Evolutionary conservation across 2,797 vertebrate genomes (phyloP).

Genomic region (Onychomys leucogaster): DNA sequence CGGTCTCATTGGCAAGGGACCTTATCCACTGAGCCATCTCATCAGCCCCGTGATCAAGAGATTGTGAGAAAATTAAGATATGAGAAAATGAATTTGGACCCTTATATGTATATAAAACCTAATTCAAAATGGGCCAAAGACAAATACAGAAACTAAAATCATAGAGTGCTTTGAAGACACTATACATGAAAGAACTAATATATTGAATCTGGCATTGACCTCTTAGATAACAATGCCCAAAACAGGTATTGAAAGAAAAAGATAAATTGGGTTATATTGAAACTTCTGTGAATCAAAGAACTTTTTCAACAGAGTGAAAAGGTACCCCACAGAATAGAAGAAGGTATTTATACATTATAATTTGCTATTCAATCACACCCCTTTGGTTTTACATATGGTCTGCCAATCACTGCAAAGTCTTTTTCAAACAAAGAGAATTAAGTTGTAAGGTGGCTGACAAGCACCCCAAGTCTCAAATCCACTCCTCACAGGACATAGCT

Average conservation of each 20-base stretch:
- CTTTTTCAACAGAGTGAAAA: not conserved
- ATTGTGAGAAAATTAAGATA: slow-evolving; percentile 1
- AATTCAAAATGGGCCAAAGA: not conserved
- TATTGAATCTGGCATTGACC: not conserved
- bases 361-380: not conserved
- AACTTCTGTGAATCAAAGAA: not conserved
- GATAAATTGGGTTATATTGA: not conserved
- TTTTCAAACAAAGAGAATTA: not conserved
- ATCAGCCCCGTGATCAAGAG: not conserved
- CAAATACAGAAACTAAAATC: not conserved
- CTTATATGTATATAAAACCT: not conserved
- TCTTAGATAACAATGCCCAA: not conserved
- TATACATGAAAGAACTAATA: not conserved
- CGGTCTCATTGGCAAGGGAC: not conserved
- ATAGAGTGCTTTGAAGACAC: not conserved
- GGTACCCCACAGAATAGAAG: not conserved
- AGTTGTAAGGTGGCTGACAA: not conserved
- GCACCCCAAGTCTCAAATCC: not conserved
- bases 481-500: not conserved
- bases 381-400: not conserved
- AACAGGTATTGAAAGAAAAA: not conserved
- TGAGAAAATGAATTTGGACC: not conserved
- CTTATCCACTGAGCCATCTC: not conserved
- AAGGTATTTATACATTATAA: not conserved
- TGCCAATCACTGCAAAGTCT: not conserved